These are phyloP conservation scores for Antheraea yamamai DNA, from an alignment of 2,888 invertebrate genomes.

Conservation along the genomic window DNA sequence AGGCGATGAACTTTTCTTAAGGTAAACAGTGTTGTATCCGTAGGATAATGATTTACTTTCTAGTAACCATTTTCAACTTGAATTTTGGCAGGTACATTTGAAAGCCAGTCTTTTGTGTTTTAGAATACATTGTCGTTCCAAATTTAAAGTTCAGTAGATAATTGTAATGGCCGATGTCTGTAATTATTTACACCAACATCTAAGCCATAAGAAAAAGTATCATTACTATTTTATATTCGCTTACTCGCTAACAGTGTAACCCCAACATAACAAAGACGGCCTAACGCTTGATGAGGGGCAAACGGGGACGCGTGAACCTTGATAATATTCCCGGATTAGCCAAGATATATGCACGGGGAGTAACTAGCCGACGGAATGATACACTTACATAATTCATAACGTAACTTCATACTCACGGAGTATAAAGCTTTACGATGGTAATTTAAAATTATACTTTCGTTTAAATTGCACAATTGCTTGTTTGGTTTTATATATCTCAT, in stretches of 20 bases:
- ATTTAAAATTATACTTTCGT: background rate
- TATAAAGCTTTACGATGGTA: background rate
- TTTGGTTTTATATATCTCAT: background rate
- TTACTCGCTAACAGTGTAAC: background rate
- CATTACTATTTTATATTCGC: too few relatives aligned
- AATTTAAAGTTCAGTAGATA: too few relatives aligned
- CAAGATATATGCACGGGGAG: constrained; percentile 14
- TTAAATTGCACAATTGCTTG: background rate
- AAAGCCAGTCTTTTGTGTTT: too few relatives aligned
- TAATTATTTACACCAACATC: background rate
- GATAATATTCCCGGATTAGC: constrained; percentile 15
- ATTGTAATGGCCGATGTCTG: too few relatives aligned
- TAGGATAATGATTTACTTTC: too few relatives aligned
- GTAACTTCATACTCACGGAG: background rate
- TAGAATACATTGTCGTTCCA: too few relatives aligned
- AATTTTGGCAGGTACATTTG: too few relatives aligned
- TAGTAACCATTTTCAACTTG: too few relatives aligned
- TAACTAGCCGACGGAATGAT: constrained; percentile 9
- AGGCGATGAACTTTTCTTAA: too few relatives aligned
- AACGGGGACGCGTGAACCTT: constrained; percentile 16
- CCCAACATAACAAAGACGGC: background rate
- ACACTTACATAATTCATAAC: constrained; percentile 8
- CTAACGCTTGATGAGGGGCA: constrained; percentile 13
- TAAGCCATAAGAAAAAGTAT: background rate
- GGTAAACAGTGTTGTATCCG: too few relatives aligned